Percentiles rank a stretch among this genome's conserved stretches.
Conservation (phyloP, 2,113 vertebrate species). For the Crotalus viridis region DNA sequence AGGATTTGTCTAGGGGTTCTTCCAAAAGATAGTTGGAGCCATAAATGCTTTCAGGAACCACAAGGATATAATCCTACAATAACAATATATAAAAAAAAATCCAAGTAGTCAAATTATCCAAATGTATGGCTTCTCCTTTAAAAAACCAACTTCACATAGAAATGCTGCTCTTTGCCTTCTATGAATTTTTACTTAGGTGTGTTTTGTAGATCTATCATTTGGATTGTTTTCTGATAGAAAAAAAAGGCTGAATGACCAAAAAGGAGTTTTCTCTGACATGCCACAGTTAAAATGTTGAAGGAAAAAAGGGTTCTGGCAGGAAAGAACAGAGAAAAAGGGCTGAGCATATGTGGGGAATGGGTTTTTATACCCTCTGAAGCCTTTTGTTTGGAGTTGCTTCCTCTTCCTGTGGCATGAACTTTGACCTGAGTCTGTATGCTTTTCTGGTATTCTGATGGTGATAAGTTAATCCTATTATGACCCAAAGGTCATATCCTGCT, state of each 20-base stretch:
- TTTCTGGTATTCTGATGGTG: no score
- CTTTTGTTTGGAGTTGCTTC: no score
- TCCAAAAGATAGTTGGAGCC: conserved; percentile 84
- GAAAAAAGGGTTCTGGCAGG: no score
- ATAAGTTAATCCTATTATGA: no score
- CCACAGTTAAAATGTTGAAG: background rate
- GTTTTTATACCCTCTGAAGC: no score
- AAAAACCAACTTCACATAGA: background rate
- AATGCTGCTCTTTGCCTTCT: background rate
- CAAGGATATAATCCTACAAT: conserved; percentile 85
- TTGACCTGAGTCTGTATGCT: no score
- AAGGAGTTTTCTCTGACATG: background rate
- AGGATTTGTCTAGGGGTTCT: conserved; percentile 91
- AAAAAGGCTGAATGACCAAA: background rate
- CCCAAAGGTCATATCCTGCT: no score
- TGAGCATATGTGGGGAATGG: no score
- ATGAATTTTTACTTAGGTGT: background rate
- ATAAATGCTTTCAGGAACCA: conserved; percentile 87
- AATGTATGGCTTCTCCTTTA: background rate
- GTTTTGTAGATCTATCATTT: background rate
- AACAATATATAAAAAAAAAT: background rate
- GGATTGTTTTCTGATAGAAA: background rate
- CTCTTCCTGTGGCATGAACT: no score
- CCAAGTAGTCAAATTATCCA: background rate
- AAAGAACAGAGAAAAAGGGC: no score